phyloP scores from a whole-genome alignment of 2,113 vertebrate genomes.

The Furnarius figulus region DNA sequence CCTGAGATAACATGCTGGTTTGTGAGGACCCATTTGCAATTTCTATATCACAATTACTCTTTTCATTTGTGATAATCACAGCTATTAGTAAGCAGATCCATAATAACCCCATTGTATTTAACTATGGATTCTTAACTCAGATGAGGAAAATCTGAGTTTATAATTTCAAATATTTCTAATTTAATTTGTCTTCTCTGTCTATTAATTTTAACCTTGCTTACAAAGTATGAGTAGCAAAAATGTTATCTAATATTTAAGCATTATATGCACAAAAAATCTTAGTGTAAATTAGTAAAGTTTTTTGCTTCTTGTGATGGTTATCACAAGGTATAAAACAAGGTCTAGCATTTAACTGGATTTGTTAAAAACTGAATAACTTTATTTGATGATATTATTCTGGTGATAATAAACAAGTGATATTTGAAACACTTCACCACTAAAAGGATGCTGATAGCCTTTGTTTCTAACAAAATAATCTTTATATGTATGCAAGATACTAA shows the following conservation, averaged over 20 bases:
- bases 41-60: slow-evolving; percentile 8
- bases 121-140: not conserved
- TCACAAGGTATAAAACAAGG: not conserved
- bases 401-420: not conserved
- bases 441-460: not conserved
- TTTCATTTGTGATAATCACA: slow-evolving; percentile 12
- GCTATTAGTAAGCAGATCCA: slow-evolving; percentile 18
- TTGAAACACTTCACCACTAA: not conserved
- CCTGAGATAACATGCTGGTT: not conserved
- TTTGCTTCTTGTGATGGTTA: not conserved
- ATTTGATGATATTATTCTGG: not conserved
- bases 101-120: slow-evolving; percentile 18
- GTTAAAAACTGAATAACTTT: not conserved
- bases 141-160: not conserved
- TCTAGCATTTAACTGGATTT: not conserved
- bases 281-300: not conserved
- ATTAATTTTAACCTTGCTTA: not conserved
- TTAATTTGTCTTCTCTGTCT: not conserved
- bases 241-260: not conserved
- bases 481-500: not conserved
- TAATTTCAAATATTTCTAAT: not conserved
- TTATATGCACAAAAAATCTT: not conserved
- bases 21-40: not conserved
- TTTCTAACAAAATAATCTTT: not conserved
- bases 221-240: not conserved